Conservation (phyloP, 1,140 invertebrate species). For the Conopomorpha cramerella region DNA sequence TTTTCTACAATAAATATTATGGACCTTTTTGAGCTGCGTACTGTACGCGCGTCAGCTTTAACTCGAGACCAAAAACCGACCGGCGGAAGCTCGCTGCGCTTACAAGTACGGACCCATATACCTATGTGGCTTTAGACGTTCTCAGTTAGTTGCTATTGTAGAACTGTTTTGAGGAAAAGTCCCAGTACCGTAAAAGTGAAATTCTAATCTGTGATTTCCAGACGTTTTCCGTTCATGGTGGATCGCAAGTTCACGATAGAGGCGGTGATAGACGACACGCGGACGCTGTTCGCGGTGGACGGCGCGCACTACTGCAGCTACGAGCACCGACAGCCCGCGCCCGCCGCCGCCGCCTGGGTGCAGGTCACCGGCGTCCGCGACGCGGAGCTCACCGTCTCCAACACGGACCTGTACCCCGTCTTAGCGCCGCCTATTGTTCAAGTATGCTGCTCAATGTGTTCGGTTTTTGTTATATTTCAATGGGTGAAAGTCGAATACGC, state of each 20-base stretch:
- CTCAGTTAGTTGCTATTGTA: too few species aligned
- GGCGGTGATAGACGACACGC: slow-evolving; percentile 31
- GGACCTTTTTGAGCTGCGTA: too few species aligned
- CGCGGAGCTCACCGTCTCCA: slow-evolving; percentile 23
- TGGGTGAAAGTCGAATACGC: too few species aligned
- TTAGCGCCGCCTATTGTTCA: slow-evolving; percentile 19
- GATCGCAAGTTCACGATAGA: slow-evolving; percentile 34
- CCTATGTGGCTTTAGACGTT: too few species aligned
- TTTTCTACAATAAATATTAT: too few species aligned
- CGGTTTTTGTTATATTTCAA: background rate
- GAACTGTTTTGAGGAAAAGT: too few species aligned
- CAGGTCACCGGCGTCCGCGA: slow-evolving; percentile 39
- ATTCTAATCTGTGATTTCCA: too few species aligned
- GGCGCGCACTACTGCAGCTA: slow-evolving; percentile 40
- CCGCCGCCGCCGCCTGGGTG: slow-evolving; percentile 24
- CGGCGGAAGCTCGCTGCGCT: too few species aligned
- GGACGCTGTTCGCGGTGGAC: slow-evolving; percentile 37
- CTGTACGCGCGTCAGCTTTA: too few species aligned
- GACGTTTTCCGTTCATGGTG: slow-evolving; percentile 40
- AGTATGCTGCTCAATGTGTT: slow-evolving; percentile 12
- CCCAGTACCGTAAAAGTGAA: too few species aligned
- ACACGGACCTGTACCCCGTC: slow-evolving; percentile 30
- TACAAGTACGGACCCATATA: too few species aligned
- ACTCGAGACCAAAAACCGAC: too few species aligned
- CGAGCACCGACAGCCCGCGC: slow-evolving; percentile 26